A percentile compares a stretch with the other conserved stretches of the same genome.
phyloP scores from a whole-genome alignment of 53 echinoderm and acorn worm genomes.

The Patiria pectinifera region DNA sequence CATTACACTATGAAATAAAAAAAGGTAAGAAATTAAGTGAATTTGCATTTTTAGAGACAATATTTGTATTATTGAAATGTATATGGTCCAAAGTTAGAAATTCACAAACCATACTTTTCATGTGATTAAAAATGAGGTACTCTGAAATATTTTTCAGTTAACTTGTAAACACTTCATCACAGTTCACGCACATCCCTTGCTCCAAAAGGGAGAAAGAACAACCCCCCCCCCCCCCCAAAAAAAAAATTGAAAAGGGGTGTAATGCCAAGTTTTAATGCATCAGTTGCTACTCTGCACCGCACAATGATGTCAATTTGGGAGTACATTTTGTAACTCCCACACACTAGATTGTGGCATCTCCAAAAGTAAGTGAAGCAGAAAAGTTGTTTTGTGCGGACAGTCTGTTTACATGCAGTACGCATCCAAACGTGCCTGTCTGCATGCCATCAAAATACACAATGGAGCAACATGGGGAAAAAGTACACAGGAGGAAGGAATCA shows the following conservation, averaged over 20 bases:
- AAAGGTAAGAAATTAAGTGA: no score
- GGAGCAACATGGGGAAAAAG: not conserved
- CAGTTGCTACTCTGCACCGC: not conserved
- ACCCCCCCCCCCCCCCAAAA: not conserved
- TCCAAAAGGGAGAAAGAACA: no score
- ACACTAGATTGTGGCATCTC: not conserved
- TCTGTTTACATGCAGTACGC: not conserved
- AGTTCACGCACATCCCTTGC: not conserved
- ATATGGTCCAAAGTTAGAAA: no score
- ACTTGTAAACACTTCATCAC: not conserved
- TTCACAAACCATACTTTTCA: no score
- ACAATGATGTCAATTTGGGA: not conserved
- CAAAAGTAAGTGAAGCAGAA: not conserved
- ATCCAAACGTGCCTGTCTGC: not conserved
- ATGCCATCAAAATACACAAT: not conserved
- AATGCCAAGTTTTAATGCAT: constrained; percentile 4
- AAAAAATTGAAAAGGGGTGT: not conserved
- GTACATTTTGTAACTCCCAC: not conserved
- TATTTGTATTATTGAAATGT: no score
- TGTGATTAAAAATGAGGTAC: no score
- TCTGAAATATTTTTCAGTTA: no score
- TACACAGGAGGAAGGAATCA: not conserved
- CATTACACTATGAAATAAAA: no score
- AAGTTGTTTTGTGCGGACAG: not conserved
- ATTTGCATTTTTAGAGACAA: no score